Evolutionary conservation across 2,113 vertebrate species (phyloP).

Genomic region (Paradisaea rubra): DNA sequence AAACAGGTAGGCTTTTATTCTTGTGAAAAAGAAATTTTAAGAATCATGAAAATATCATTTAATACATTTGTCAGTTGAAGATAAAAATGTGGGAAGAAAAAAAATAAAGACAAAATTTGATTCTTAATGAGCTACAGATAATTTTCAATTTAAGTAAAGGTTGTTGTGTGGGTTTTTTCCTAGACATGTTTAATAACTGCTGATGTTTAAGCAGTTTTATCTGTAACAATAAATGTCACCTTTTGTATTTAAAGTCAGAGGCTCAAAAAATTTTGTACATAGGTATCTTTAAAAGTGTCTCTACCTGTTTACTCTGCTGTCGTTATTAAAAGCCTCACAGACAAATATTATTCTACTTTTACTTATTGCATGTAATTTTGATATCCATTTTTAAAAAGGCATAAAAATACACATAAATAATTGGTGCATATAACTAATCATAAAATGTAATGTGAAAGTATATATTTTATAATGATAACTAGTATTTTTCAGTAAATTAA

Average conservation of each 20-base stretch:
- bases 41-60: background rate
- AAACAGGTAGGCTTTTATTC: conserved; percentile 49
- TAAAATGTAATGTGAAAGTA: background rate
- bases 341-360: background rate
- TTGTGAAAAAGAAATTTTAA: background rate
- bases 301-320: conserved; percentile 51
- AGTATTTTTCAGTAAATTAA: background rate
- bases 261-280: background rate
- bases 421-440: background rate
- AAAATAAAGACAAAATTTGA: background rate
- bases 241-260: background rate
- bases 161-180: background rate
- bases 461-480: background rate
- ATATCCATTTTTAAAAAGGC: background rate
- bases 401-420: background rate
- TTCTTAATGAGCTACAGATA: background rate
- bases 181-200: background rate
- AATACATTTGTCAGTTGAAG: background rate
- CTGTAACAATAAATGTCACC: background rate
- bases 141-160: background rate
- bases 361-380: conserved; percentile 16
- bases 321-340: background rate
- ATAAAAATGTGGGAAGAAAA: background rate
- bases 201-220: background rate
- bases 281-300: background rate